Conservation (phyloP, 2,888 invertebrate genomes). For the Tuberolachnus salignus region DNA sequence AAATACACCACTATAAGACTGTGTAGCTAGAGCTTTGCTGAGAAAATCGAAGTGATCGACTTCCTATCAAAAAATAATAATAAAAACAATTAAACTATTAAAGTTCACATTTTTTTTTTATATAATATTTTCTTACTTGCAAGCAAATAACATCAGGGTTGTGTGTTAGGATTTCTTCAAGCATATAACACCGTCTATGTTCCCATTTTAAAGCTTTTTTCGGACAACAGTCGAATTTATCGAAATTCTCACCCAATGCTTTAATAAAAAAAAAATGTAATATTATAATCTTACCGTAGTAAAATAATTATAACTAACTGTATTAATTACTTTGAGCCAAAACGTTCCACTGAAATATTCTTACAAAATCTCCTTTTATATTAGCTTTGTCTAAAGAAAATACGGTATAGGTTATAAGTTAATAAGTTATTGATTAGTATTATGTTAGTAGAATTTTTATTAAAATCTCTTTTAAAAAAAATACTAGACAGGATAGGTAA, state of each 20-base stretch:
- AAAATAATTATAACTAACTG: not conserved
- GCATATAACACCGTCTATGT: constrained; percentile 70
- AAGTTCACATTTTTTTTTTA: constrained; percentile 16
- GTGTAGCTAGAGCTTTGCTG: constrained; percentile 68
- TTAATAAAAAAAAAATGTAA: constrained; percentile 59
- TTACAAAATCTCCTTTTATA: constrained; percentile 61
- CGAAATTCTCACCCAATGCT: constrained; percentile 75
- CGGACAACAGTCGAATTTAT: constrained; percentile 76
- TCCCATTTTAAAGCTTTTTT: constrained; percentile 74
- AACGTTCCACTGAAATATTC: constrained; percentile 75
- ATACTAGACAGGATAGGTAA: too few species aligned
- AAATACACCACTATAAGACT: constrained; percentile 74
- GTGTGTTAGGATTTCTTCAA: constrained; percentile 74
- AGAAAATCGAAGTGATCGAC: constrained; percentile 78
- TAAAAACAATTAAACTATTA: not conserved
- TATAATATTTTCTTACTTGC: too few species aligned
- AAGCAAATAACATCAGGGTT: constrained; percentile 75
- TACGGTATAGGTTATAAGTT: too few species aligned
- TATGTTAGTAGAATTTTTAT: too few species aligned
- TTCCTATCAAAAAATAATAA: constrained; percentile 65
- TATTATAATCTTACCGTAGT: not conserved
- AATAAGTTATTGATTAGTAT: too few species aligned
- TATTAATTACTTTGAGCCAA: constrained; percentile 70
- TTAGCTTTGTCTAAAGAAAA: constrained; percentile 37
- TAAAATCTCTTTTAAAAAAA: too few species aligned